A percentile compares a stretch with the other conserved stretches of the same genome.
Evolutionary conservation across 2,797 vertebrate genomes (phyloP).

Genomic region (Synaphobranchus kaupii): DNA sequence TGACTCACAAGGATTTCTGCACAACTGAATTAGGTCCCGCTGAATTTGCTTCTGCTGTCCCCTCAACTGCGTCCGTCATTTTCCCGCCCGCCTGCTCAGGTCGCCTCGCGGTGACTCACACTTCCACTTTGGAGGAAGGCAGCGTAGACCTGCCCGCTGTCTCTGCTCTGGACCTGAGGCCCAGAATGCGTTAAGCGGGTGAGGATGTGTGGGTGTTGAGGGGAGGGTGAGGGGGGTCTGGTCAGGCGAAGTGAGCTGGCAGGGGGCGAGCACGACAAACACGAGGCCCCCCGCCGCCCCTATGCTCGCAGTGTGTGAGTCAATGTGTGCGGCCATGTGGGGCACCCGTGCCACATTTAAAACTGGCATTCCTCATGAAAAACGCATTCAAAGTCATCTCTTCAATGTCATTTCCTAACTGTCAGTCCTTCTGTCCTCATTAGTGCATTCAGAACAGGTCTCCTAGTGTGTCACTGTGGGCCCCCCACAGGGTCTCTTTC

Average conservation of each 20-base stretch:
- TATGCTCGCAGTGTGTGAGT: not conserved
- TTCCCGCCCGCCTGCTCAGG: not conserved
- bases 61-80: not conserved
- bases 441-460: not conserved
- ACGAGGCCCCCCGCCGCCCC: not conserved
- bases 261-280: not conserved
- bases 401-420: not conserved
- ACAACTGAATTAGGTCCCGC: conserved; percentile 19
- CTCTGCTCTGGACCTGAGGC: not conserved
- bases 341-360: not conserved
- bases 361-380: no score
- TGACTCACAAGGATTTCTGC: conserved; percentile 21
- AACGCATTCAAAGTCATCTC: not conserved
- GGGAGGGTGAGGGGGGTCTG: not conserved
- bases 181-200: not conserved
- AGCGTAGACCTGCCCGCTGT: not conserved
- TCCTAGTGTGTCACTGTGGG: not conserved
- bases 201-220: not conserved
- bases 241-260: not conserved
- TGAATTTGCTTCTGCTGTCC: not conserved
- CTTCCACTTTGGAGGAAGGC: not conserved
- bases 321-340: not conserved
- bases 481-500: not conserved
- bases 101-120: not conserved
- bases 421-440: not conserved